Conservation (phyloP, 2,888 invertebrate genomes). For the Parascotia fuliginaria region DNA sequence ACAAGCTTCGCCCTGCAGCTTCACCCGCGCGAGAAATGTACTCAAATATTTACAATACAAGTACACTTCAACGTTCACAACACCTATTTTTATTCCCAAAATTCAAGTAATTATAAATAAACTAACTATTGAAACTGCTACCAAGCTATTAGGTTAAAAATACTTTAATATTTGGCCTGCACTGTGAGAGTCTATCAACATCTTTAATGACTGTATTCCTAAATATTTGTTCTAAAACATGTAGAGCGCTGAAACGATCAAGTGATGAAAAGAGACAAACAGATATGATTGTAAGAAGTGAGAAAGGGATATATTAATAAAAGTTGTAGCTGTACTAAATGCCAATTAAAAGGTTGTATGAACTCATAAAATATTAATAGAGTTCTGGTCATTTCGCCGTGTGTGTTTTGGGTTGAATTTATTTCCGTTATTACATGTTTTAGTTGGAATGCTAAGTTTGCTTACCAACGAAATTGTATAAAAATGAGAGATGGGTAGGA, state of each 20-base stretch:
- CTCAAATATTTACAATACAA: too few relatives aligned
- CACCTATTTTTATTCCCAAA: not conserved
- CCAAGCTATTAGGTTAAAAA: slow-evolving; percentile 1
- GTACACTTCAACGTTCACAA: too few relatives aligned
- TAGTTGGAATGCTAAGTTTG: slow-evolving; percentile 10
- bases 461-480: too few relatives aligned
- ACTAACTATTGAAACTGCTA: not conserved
- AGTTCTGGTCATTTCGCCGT: slow-evolving; percentile 14
- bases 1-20: too few relatives aligned
- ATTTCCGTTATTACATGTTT: slow-evolving; percentile 43
- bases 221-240: slow-evolving; percentile 25
- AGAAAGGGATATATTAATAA: not conserved
- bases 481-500: too few relatives aligned
- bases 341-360: slow-evolving; percentile 45
- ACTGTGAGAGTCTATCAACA: slow-evolving; percentile 31
- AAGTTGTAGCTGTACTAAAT: not conserved
- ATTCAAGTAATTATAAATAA: not conserved
- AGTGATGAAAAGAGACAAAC: not conserved
- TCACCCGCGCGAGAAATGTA: too few relatives aligned
- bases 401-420: slow-evolving; percentile 17
- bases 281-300: not conserved
- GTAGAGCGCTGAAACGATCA: not conserved
- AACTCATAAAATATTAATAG: slow-evolving; percentile 65
- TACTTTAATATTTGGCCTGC: slow-evolving; percentile 12
- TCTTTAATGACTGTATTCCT: slow-evolving; percentile 24